Conservation (phyloP, 2,113 vertebrate species). For the Toxotes jaculatrix region DNA sequence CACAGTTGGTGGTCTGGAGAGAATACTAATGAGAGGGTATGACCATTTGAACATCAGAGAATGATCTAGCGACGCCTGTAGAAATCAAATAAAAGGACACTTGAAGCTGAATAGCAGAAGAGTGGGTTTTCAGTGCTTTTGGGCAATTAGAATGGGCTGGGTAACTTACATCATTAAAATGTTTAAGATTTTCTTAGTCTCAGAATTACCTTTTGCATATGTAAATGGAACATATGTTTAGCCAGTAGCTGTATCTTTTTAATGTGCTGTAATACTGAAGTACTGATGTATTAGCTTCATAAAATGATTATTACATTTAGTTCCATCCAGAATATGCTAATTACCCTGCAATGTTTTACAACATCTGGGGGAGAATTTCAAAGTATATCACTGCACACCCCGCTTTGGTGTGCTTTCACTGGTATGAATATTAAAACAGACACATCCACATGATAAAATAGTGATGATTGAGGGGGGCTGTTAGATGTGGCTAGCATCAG, state of each 20-base stretch:
- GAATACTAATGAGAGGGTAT: constrained; percentile 52
- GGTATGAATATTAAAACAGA: constrained; percentile 67
- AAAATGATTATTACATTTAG: constrained; percentile 76
- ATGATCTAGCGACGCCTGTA: constrained; percentile 35
- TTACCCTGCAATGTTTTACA: constrained; percentile 58
- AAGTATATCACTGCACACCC: constrained; percentile 47
- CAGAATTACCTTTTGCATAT: constrained; percentile 71
- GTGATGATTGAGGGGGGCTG: constrained; percentile 61
- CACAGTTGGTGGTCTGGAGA: constrained; percentile 38
- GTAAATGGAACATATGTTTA: constrained; percentile 80
- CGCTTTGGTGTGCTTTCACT: constrained; percentile 46
- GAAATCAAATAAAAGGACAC: constrained; percentile 46
- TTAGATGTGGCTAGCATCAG: constrained; percentile 55
- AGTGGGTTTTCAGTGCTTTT: constrained; percentile 36
- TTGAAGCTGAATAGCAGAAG: constrained; percentile 21
- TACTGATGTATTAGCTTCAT: constrained; percentile 75
- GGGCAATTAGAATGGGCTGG: constrained; percentile 37
- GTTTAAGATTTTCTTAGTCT: constrained; percentile 63
- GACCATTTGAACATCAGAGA: constrained; percentile 50
- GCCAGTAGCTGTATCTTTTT: constrained; percentile 62
- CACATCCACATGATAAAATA: constrained; percentile 71
- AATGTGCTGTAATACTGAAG: constrained; percentile 64
- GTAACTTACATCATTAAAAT: constrained; percentile 53
- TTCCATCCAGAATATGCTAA: constrained; percentile 64
- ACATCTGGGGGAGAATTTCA: constrained; percentile 71